phyloP scores from a whole-genome alignment of 2,888 invertebrate species.

The Parthenolecanium corni region DNA sequence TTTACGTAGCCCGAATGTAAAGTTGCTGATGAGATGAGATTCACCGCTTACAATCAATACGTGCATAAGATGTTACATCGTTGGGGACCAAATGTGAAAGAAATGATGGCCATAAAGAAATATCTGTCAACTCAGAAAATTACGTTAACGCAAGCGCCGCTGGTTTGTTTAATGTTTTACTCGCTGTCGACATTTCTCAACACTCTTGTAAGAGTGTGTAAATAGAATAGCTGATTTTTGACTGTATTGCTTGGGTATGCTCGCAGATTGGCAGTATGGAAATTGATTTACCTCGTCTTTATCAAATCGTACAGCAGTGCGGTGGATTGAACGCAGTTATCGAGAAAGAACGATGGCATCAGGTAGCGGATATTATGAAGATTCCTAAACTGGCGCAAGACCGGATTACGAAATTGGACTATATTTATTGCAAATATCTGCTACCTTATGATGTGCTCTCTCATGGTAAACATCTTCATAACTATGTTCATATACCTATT shows the following conservation, averaged over 20 bases:
- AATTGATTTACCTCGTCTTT: constrained; percentile 73
- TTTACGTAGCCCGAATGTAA: constrained; percentile 58
- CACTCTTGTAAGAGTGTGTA: neutral
- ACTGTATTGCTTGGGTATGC: constrained; percentile 16
- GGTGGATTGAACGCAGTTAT: constrained; percentile 80
- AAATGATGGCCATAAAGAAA: constrained; percentile 71
- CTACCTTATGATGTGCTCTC: constrained; percentile 78
- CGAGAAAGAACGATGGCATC: constrained; percentile 76
- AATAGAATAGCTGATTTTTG: neutral
- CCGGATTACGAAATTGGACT: constrained; percentile 69
- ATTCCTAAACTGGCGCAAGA: constrained; percentile 68
- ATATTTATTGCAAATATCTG: constrained; percentile 80
- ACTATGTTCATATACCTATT: neutral
- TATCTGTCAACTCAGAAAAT: constrained; percentile 67
- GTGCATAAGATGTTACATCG: constrained; percentile 74
- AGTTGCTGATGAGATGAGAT: constrained; percentile 71
- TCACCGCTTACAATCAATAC: constrained; percentile 80
- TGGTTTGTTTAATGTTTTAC: constrained; percentile 45
- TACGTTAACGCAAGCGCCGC: constrained; percentile 59
- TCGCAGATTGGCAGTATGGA: constrained; percentile 77
- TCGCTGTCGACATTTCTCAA: too few relatives aligned
- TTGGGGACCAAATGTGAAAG: constrained; percentile 79
- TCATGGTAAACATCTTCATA: constrained; percentile 43
- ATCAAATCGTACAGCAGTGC: constrained; percentile 68
- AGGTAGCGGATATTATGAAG: constrained; percentile 78